phyloP scores from a whole-genome alignment of 2,113 vertebrate genomes.

The Ascaphus truei region DNA sequence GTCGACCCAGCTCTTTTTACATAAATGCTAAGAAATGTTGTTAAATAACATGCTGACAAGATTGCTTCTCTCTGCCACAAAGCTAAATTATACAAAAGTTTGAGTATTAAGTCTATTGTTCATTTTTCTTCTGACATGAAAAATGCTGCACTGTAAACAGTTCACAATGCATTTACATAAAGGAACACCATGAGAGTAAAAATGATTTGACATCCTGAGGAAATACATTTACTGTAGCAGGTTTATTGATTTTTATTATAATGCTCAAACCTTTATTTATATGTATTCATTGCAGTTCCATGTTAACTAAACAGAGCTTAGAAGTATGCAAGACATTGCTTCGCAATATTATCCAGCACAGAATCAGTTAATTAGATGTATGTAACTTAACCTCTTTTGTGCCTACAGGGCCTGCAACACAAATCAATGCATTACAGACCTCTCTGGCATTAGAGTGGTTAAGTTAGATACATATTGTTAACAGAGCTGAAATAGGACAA shows the following conservation, averaged over 20 bases:
- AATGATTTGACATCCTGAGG: conserved; percentile 32
- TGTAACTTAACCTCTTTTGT: too few relatives aligned
- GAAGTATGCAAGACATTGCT: too few relatives aligned
- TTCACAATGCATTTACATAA: conserved; percentile 30
- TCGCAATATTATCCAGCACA: too few relatives aligned
- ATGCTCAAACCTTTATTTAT: conserved; percentile 25
- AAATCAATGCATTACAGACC: too few relatives aligned
- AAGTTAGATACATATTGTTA: too few relatives aligned
- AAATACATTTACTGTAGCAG: conserved; percentile 25
- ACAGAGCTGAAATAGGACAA: too few relatives aligned
- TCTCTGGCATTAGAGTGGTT: too few relatives aligned
- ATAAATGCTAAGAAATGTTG: conserved; percentile 24
- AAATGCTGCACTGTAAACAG: conserved; percentile 33
- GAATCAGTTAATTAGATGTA: too few relatives aligned
- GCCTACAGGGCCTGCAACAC: too few relatives aligned
- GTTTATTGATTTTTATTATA: conserved; percentile 34
- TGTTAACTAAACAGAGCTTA: not conserved
- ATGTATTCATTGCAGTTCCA: not conserved
- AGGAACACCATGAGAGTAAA: conserved; percentile 25
- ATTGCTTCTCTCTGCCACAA: conserved; percentile 27
- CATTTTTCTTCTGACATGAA: conserved; percentile 29
- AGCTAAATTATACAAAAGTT: conserved; percentile 34
- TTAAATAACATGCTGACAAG: conserved; percentile 32
- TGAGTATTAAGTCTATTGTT: conserved; percentile 32
- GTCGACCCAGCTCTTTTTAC: conserved; percentile 22